Evolutionary conservation across 1,140 invertebrate genomes (phyloP).

Genomic region (Trichonephila clavata): DNA sequence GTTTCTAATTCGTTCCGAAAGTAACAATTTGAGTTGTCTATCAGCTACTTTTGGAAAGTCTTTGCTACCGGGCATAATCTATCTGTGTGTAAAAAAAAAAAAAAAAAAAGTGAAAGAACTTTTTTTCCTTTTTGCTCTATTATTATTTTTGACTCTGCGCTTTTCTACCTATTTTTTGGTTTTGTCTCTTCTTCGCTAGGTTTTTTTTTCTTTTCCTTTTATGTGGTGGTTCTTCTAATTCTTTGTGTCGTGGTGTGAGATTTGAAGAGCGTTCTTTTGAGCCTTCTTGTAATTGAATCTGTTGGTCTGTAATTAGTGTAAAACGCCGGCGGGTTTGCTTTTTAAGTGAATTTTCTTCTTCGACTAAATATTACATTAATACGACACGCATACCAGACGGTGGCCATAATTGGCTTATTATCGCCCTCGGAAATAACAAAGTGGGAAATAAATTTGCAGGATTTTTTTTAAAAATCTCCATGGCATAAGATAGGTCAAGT

Average conservation of each 20-base stretch:
- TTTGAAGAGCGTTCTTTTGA: conserved; percentile 41
- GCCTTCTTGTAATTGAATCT: conserved; percentile 69
- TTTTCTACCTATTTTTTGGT: conserved; percentile 50
- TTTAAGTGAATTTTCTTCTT: conserved; percentile 27
- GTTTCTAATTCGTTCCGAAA: conserved; percentile 61
- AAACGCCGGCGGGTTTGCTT: conserved; percentile 32
- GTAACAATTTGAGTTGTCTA: conserved; percentile 70
- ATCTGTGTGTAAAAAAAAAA: background rate
- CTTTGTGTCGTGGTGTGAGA: conserved; percentile 62
- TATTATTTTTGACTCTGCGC: conserved; percentile 46
- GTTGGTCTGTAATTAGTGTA: conserved; percentile 67
- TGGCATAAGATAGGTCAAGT: no score
- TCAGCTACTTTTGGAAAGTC: conserved; percentile 53
- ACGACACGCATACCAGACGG: background rate
- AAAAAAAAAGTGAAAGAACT: background rate
- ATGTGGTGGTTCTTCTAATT: background rate
- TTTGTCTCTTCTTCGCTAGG: background rate
- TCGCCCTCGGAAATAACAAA: background rate
- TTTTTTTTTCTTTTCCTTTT: conserved; percentile 2
- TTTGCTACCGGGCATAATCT: conserved; percentile 56
- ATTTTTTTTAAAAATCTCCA: background rate
- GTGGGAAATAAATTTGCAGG: background rate
- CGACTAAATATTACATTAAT: conserved; percentile 20
- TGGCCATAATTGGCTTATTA: background rate
- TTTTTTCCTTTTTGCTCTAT: background rate